A percentile compares a stretch with the other conserved stretches of the same genome.
Evolutionary conservation across 2,797 vertebrate species (phyloP).

Genomic region (Podargus strigoides): DNA sequence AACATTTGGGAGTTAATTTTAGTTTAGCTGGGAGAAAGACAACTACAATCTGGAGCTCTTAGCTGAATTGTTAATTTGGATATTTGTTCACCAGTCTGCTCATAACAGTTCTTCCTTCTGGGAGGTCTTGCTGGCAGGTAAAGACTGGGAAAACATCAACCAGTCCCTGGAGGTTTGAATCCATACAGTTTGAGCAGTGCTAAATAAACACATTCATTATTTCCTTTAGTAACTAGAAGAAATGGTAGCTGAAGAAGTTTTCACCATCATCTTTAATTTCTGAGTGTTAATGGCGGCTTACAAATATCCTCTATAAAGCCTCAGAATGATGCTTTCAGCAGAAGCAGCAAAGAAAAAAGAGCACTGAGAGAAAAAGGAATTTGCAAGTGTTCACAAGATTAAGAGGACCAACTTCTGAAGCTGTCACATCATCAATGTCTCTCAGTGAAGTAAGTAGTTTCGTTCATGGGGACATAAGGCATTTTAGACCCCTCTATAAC

Average conservation of each 20-base stretch:
- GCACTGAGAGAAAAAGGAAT: neutral
- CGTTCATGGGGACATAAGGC: neutral
- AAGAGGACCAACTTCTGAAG: neutral
- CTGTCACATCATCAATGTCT: neutral
- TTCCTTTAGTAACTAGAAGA: neutral
- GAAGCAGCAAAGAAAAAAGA: neutral
- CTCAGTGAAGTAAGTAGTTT: conserved; percentile 1
- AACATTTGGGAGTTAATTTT: neutral
- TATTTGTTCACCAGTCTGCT: neutral
- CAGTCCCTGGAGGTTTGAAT: neutral
- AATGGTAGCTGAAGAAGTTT: neutral
- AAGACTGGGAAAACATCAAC: neutral
- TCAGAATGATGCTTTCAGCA: neutral
- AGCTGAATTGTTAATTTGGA: neutral
- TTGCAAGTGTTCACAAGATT: neutral
- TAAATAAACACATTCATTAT: neutral
- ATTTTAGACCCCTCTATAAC: neutral
- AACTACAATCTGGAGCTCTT: neutral
- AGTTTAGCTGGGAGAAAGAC: neutral
- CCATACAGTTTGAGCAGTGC: neutral
- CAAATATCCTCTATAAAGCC: neutral
- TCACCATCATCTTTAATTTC: neutral
- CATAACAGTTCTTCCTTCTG: neutral
- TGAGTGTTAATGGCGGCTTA: neutral
- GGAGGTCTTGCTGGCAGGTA: neutral